phyloP scores from a whole-genome alignment of 2,797 vertebrate species.

The Acanthopagrus latus region DNA sequence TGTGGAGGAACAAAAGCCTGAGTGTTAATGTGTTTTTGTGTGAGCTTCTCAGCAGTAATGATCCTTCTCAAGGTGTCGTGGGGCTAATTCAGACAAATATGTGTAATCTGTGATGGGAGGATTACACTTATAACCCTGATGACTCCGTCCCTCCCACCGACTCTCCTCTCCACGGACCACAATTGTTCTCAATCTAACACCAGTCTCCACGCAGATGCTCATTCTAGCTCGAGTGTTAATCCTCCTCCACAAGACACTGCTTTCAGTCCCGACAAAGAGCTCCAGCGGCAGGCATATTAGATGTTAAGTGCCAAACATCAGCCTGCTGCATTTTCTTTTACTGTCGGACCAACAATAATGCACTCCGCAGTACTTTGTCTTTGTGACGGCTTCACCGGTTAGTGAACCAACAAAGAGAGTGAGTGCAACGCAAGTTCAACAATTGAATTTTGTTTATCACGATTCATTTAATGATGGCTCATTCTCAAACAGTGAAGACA shows the following conservation, averaged over 20 bases:
- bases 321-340: neutral
- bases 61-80: constrained; percentile 38
- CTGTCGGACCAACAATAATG: constrained; percentile 1
- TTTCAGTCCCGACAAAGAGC: constrained; percentile 16
- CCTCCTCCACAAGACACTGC: constrained; percentile 27
- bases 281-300: constrained; percentile 29
- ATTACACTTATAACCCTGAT: constrained; percentile 44
- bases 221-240: constrained; percentile 11
- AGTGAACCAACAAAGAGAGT: neutral
- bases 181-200: constrained; percentile 41
- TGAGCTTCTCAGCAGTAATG: constrained; percentile 45
- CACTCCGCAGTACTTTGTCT: constrained; percentile 2
- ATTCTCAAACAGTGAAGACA: neutral
- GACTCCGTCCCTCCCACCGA: constrained; percentile 13
- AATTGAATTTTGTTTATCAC: neutral
- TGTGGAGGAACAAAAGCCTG: constrained; percentile 10
- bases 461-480: neutral
- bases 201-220: constrained; percentile 25
- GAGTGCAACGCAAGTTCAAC: neutral
- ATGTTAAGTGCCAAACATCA: constrained; percentile 34
- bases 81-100: constrained; percentile 63
- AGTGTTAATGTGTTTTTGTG: constrained; percentile 9
- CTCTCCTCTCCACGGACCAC: constrained; percentile 22
- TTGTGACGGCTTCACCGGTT: constrained; percentile 5
- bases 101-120: constrained; percentile 47